Percentiles rank a stretch among this genome's conserved stretches.
Evolutionary conservation across 1,140 invertebrate genomes (phyloP).

Genomic region (Laupala kohalensis): DNA sequence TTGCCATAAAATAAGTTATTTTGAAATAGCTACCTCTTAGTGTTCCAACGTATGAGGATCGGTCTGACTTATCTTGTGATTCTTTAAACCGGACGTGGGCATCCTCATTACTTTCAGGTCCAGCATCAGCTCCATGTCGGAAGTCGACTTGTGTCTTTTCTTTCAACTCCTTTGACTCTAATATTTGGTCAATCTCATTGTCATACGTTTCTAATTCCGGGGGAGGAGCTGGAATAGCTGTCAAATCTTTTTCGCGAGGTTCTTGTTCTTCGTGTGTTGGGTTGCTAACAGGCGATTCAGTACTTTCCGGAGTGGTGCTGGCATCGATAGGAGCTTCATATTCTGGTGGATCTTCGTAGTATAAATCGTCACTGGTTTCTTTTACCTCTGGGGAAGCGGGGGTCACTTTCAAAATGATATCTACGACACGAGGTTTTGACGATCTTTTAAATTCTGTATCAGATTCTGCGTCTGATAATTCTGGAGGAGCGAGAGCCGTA

Average conservation of each 20-base stretch:
- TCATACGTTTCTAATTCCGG: too few relatives aligned
- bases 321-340: background rate
- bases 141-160: too few relatives aligned
- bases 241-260: too few relatives aligned
- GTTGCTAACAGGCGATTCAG: background rate
- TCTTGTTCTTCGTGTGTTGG: too few relatives aligned
- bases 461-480: constrained; percentile 9
- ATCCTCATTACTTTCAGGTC: too few relatives aligned
- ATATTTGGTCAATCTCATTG: too few relatives aligned
- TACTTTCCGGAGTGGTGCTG: background rate
- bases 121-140: too few relatives aligned
- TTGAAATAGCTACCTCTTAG: too few relatives aligned
- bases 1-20: too few relatives aligned
- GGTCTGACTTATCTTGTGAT: background rate
- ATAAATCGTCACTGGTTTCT: background rate
- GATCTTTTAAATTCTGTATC: too few relatives aligned
- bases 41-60: background rate
- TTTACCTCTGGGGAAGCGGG: background rate
- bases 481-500: constrained; percentile 4
- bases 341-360: background rate
- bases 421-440: background rate
- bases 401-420: background rate
- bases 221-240: too few relatives aligned
- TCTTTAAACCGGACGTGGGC: background rate
- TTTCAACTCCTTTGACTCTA: too few relatives aligned